Conservation (phyloP, 2,113 vertebrate genomes). For the Pterocles orientalis region DNA sequence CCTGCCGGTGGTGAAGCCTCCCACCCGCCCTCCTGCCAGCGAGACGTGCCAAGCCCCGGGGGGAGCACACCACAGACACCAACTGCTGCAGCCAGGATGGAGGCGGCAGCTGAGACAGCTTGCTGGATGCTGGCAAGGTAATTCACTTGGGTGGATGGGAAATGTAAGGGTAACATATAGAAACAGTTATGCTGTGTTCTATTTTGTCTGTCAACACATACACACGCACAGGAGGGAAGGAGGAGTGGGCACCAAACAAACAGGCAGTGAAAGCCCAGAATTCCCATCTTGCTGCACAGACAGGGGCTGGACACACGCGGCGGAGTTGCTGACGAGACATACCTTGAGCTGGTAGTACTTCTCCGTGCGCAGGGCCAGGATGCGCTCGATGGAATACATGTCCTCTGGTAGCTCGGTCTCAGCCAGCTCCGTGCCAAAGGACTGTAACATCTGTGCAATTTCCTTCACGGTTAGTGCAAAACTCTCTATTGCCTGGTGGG, state of each 20-base stretch:
- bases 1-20: background rate
- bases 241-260: background rate
- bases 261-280: background rate
- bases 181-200: rapidly evolving
- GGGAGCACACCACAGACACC: background rate
- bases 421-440: constrained; percentile 92
- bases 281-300: background rate
- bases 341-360: constrained; percentile 94
- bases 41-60: rapidly evolving
- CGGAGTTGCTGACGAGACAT: background rate
- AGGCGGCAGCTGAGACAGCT: background rate
- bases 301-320: rapidly evolving
- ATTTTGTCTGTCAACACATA: background rate
- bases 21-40: rapidly evolving
- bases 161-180: background rate
- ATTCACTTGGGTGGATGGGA: background rate
- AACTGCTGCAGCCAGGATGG: background rate
- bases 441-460: constrained; percentile 93
- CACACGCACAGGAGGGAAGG: background rate
- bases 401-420: constrained; percentile 87
- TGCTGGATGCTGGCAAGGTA: background rate
- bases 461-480: constrained; percentile 97
- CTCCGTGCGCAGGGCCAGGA: constrained; percentile 84
- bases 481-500: constrained; percentile 91
- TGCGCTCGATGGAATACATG: constrained; percentile 79